phyloP scores from a whole-genome alignment of 2,888 invertebrate genomes.

The Ennomos fuscantarius region DNA sequence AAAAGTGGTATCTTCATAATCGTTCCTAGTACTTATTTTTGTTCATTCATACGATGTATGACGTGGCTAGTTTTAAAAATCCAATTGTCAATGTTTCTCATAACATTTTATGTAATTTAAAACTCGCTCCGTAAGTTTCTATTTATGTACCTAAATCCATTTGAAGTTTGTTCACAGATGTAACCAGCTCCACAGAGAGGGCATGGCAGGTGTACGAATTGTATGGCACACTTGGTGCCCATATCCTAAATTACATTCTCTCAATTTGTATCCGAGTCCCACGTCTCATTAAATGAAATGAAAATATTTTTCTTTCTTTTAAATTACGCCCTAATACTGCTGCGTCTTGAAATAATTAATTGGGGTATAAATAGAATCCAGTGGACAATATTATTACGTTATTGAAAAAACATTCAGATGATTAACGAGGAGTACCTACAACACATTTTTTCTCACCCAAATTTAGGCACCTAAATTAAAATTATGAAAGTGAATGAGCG shows the following conservation, averaged over 20 bases:
- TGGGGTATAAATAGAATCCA: conserved; percentile 17
- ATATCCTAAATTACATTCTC: conserved; percentile 56
- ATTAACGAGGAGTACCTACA: conserved; percentile 27
- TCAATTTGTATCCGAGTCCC: conserved; percentile 48
- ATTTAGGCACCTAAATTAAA: conserved; percentile 32
- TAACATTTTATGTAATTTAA: conserved; percentile 18
- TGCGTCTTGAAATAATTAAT: conserved; percentile 22
- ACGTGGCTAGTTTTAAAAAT: too few species aligned
- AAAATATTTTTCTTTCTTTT: conserved; percentile 40
- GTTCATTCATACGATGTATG: too few species aligned
- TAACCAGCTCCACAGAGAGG: conserved; percentile 32
- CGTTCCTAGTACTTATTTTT: too few species aligned
- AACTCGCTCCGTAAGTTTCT: conserved; percentile 18
- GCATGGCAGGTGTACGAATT: conserved; percentile 46
- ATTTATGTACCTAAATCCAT: conserved; percentile 18
- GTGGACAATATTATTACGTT: conserved; percentile 15
- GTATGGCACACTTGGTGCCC: conserved; percentile 49
- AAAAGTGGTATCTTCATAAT: too few species aligned
- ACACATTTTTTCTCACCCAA: conserved; percentile 21
- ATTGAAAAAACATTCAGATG: conserved; percentile 17
- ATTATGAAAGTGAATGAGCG: conserved; percentile 42
- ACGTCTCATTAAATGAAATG: conserved; percentile 47
- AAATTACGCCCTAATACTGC: conserved; percentile 28
- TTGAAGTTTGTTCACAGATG: conserved; percentile 29
- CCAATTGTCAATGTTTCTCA: conserved; percentile 10